Evolutionary conservation across 1,140 invertebrate species (phyloP), one percentile per base, ranked within the genome.

Genomic region (Drosophila chauvacae): DNA sequence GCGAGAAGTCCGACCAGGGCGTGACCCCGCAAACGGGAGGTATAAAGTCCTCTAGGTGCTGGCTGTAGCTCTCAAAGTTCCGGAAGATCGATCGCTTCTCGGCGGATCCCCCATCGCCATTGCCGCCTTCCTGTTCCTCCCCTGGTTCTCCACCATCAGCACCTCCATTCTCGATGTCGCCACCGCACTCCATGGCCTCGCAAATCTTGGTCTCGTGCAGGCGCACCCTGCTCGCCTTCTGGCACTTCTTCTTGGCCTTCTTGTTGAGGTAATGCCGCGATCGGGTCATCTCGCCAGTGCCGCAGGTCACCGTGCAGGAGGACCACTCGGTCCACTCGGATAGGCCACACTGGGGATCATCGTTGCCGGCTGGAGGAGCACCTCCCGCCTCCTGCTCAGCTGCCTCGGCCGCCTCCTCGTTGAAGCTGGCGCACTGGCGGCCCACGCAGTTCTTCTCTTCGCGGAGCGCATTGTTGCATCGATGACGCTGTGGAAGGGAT

Each of bases 291-390:
- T 86, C 81, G 0, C 92, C 92, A 0, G 60, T 69, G 18, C 92
- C 92, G 47, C 97, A 98, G 13, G 95, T 95, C 0, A 94, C 95
- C 41, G 94, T 96, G 81, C 97, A 98, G 0, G 94, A 92, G 33
- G 95, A 94, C 97, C 97, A 98, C 4, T 94, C 93, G 11, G 94
- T 94, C 96, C 96, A 98, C 39, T 94, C 93, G 2, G 95, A 94
- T 2, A 97, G 93, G 37, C 94, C 93, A 75, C 97, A 97, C 80
- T 95, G 94, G 0, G 91, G 88, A 75, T 82, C 84, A 30, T 85
- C 77, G 10, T 68, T 26, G 5, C 65, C 58, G 14, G 35, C 42
- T 0, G 74, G 42, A 0, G 53, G 30, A 37, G 62, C 45, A 6
- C 48, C 60, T 0, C 57, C 87, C 1, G 44, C 55, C 35, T 82